Base-by-base conservation (phyloP, 2,888 invertebrate genomes). In the Calliphora vomitoria region DNA sequence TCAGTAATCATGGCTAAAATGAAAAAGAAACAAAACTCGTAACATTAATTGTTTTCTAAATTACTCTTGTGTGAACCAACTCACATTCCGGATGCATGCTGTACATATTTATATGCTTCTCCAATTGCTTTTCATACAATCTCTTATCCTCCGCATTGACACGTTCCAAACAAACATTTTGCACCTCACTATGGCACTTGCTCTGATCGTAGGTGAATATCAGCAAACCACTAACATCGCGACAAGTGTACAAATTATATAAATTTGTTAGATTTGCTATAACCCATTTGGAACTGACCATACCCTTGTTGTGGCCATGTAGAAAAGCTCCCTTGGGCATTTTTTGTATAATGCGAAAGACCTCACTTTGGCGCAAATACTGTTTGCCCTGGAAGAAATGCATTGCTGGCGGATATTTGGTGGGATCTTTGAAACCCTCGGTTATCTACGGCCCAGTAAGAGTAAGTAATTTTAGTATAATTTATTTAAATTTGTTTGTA, bases 281-380 rank as follows among this genome's bases (percentile, higher is more conserved):
- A 10, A 95, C 90, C 91, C 94, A 95, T 55, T 95, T 94, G 0
- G 94, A 92, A 0, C 95, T 95, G n/a, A 94, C 95, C 68, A 95
- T 94, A 0, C 95, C 95, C 0, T 94, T 94, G 83, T 95, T 94
- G 90, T 96, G 96, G 0, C 94, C 94, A 89, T 96, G 96, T 3
- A 96, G 91, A 0, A 95, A 94, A 0, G 94, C 95, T 0, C 95
- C 96, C 82, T 94, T 96, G 0, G 96, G 96, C 92, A 96, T 93
- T 89, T 93, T 93, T 76, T 94, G 94, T 50, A 96, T 95, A 2
- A 96, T 93, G 76, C 95, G 92, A 90, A 95, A 96, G 0, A 96
- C 95, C 78, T 94, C 92, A 2, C 95, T 95, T 35, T 94, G 91
- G 4, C 95, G 94, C 25, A 96, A 95, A 20, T 93, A 91, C 2